Evolutionary conservation across 2,888 invertebrate genomes (phyloP).

Genomic region (Pyralis farinalis): DNA sequence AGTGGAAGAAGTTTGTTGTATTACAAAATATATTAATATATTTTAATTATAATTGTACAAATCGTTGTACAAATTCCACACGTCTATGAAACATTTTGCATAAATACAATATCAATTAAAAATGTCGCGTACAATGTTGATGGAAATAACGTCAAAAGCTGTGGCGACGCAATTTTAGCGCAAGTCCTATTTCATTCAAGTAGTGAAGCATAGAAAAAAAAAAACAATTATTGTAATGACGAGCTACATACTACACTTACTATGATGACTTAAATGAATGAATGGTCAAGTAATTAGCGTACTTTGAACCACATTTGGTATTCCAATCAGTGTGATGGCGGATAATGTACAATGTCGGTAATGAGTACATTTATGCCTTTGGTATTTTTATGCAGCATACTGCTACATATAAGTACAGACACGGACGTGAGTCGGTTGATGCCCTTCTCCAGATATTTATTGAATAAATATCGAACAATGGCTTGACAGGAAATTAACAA

Average conservation of each 20-base stretch:
- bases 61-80: too few species aligned
- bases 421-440: conserved; percentile 20
- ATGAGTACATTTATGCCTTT: conserved; percentile 25
- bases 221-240: not conserved
- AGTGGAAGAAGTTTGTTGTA: too few species aligned
- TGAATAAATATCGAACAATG: conserved; percentile 61
- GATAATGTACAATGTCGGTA: conserved; percentile 30
- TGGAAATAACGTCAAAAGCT: too few species aligned
- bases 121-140: too few species aligned
- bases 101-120: too few species aligned
- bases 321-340: conserved; percentile 36
- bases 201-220: too few species aligned
- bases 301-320: conserved; percentile 40
- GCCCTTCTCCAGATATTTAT: conserved; percentile 46
- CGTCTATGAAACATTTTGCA: too few species aligned
- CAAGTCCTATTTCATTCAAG: too few species aligned
- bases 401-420: conserved; percentile 9
- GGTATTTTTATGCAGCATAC: not conserved
- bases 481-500: conserved; percentile 67
- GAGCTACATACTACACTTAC: not conserved
- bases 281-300: conserved; percentile 28
- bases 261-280: not conserved
- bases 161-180: too few species aligned
- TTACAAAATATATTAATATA: too few species aligned
- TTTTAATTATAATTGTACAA: too few species aligned